Conservation (phyloP, 2,113 vertebrate genomes). For the Herpailurus yagouaroundi region DNA sequence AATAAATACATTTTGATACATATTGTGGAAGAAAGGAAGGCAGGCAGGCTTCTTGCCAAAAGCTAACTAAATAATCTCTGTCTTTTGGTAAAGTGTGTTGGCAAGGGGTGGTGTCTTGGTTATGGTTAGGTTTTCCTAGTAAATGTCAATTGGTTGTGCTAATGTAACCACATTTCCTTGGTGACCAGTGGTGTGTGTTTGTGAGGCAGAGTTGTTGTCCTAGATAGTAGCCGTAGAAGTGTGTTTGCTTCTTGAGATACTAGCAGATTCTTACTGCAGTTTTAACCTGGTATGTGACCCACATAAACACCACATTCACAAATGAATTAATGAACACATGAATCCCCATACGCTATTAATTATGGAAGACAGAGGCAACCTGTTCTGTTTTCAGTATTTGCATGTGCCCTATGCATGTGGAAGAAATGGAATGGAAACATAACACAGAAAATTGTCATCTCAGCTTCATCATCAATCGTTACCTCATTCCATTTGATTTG, state of each 20-base stretch:
- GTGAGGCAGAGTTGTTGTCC: neutral
- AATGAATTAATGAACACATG: neutral
- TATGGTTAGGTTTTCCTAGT: neutral
- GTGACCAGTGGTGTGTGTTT: neutral
- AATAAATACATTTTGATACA: neutral
- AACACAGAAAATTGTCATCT: neutral
- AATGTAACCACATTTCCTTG: neutral
- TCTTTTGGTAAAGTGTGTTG: neutral
- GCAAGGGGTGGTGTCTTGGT: neutral
- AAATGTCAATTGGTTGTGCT: neutral
- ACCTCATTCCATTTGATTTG: neutral
- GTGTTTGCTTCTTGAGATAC: neutral
- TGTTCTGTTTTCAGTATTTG: neutral
- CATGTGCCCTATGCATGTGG: neutral
- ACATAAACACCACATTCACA: neutral
- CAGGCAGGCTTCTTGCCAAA: neutral
- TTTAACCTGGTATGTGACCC: neutral
- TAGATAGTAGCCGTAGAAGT: neutral
- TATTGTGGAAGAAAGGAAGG: neutral
- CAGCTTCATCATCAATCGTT: neutral
- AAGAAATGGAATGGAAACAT: neutral
- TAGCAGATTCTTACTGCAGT: neutral
- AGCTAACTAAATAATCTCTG: neutral
- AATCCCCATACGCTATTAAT: neutral
- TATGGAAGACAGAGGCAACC: neutral